phyloP scores from a whole-genome alignment of 2,113 vertebrate species.

The Mirounga angustirostris region DNA sequence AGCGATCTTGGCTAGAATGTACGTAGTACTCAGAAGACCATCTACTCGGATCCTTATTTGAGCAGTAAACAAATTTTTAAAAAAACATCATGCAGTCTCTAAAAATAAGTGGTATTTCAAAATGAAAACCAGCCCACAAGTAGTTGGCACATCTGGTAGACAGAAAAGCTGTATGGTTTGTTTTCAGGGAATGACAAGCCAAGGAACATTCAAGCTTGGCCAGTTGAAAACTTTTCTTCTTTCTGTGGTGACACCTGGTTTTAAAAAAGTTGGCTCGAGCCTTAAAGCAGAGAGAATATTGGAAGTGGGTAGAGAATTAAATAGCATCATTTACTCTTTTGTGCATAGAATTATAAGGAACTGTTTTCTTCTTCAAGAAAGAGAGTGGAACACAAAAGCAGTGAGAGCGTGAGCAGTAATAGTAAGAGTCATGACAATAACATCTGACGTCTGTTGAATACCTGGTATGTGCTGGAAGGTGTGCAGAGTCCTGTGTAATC shows the following conservation, averaged over 20 bases:
- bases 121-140: conserved; percentile 68
- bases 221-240: conserved; percentile 71
- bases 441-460: not conserved
- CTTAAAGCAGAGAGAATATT: conserved; percentile 72
- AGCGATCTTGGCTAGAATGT: conserved; percentile 34
- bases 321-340: conserved; percentile 52
- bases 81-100: conserved; percentile 67
- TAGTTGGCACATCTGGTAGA: conserved; percentile 80
- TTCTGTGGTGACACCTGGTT: conserved; percentile 79
- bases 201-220: conserved; percentile 76
- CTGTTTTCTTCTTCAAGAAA: conserved; percentile 28
- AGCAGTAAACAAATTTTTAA: conserved; percentile 73
- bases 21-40: conserved; percentile 30
- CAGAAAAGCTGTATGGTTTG: conserved; percentile 71
- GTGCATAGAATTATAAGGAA: conserved; percentile 20
- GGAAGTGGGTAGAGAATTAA: conserved; percentile 66
- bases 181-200: conserved; percentile 76
- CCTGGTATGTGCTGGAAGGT: not conserved
- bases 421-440: not conserved
- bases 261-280: conserved; percentile 71
- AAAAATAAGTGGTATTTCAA: conserved; percentile 81
- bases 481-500: not conserved
- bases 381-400: not conserved
- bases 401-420: not conserved
- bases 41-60: conserved; percentile 48